These are phyloP conservation scores for Acronicta alni DNA, from an alignment of 2,888 invertebrate species.

Conservation along the genomic window DNA sequence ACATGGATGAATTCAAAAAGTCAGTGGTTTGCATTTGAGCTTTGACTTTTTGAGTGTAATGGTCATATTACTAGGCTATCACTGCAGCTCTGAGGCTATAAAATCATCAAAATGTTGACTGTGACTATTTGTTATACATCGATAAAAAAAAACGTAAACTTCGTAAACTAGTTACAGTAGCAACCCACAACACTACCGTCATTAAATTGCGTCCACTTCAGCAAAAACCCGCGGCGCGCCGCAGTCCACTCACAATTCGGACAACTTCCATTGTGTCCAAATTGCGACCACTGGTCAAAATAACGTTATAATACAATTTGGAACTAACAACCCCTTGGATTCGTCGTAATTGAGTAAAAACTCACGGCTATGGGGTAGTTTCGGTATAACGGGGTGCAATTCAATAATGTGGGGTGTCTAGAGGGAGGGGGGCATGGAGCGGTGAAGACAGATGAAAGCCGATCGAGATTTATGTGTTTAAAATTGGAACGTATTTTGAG, in stretches of 20 bases:
- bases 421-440: slow-evolving; percentile 34
- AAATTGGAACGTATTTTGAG: slow-evolving; percentile 10
- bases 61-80: too few species aligned
- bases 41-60: too few species aligned
- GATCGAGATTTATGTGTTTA: slow-evolving; percentile 15
- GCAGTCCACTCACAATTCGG: slow-evolving; percentile 7
- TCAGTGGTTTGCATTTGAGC: too few species aligned
- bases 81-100: too few species aligned
- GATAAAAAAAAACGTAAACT: not conserved
- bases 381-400: slow-evolving; percentile 46
- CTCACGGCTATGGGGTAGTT: slow-evolving; percentile 41
- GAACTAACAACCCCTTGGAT: slow-evolving; percentile 52
- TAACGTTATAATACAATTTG: slow-evolving; percentile 52
- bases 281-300: slow-evolving; percentile 38
- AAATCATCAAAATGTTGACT: not conserved
- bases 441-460: slow-evolving; percentile 21
- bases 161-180: slow-evolving; percentile 7
- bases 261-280: slow-evolving; percentile 42
- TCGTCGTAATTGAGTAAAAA: slow-evolving; percentile 58
- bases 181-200: slow-evolving; percentile 6
- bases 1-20: too few species aligned
- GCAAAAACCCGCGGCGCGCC: slow-evolving; percentile 27
- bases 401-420: slow-evolving; percentile 35
- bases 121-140: too few species aligned
- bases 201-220: slow-evolving; percentile 35